A percentile compares a stretch with the other conserved stretches of the same genome.
Evolutionary conservation across 1,140 invertebrate species (phyloP).

Genomic region (Magallana gigas): DNA sequence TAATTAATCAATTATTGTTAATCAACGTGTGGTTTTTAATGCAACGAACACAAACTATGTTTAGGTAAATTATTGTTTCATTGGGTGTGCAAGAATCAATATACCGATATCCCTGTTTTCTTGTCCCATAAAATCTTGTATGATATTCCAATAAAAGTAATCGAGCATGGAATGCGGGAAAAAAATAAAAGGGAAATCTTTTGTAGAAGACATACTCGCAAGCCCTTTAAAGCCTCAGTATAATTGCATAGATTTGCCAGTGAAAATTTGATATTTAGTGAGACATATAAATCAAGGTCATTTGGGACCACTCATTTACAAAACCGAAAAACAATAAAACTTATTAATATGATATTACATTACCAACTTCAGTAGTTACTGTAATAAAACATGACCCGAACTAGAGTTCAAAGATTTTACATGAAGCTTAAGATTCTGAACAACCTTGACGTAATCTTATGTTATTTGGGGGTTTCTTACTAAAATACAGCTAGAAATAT

Average conservation of each 20-base stretch:
- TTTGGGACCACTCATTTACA: background rate
- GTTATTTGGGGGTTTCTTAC: too few relatives aligned
- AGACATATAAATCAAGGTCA: background rate
- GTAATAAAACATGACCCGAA: too few relatives aligned
- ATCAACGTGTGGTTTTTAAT: too few relatives aligned
- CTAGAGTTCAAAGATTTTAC: too few relatives aligned
- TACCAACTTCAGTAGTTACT: too few relatives aligned
- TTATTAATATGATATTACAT: too few relatives aligned
- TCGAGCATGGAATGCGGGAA: background rate
- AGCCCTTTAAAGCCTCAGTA: background rate
- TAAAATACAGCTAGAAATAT: too few relatives aligned
- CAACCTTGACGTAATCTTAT: too few relatives aligned
- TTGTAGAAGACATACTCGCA: background rate
- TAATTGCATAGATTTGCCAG: background rate
- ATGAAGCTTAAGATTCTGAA: too few relatives aligned
- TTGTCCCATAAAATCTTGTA: constrained; percentile 1
- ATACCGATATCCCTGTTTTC: background rate
- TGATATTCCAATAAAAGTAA: constrained; percentile 31
- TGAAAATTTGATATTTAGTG: background rate
- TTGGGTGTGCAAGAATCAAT: background rate
- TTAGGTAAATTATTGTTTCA: background rate
- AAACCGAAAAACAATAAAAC: too few relatives aligned
- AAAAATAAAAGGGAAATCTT: background rate
- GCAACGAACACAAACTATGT: too few relatives aligned
- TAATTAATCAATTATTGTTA: too few relatives aligned